These are phyloP conservation scores for Timema cristinae DNA, from an alignment of 2,888 invertebrate genomes.

Conservation along the genomic window DNA sequence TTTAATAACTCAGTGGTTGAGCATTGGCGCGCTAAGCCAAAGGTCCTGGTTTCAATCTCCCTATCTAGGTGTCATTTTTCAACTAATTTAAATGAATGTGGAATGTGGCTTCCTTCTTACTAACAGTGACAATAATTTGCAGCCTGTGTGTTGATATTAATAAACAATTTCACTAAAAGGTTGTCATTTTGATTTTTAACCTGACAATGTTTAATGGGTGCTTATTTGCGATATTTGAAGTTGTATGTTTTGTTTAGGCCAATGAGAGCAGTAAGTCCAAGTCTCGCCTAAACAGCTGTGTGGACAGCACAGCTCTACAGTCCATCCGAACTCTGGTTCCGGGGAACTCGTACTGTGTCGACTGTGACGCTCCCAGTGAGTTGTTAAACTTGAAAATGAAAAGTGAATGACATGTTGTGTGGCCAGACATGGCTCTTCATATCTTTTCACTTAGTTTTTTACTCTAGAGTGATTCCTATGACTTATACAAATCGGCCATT, in stretches of 20 bases:
- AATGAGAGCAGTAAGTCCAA: conserved; percentile 52
- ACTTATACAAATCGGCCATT: no score
- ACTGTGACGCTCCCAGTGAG: conserved; percentile 86
- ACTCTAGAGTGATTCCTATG: no score
- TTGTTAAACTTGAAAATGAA: conserved; percentile 30
- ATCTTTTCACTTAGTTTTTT: no score
- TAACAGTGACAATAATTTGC: neutral
- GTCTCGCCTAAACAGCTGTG: conserved; percentile 42
- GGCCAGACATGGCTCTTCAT: no score
- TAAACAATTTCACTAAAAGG: neutral
- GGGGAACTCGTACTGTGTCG: conserved; percentile 88
- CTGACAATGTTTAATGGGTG: neutral
- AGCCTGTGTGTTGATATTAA: neutral
- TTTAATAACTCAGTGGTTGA: no score
- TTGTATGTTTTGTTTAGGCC: conserved; percentile 37
- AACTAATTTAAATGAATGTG: no score
- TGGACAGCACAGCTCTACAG: conserved; percentile 61
- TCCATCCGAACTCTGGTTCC: conserved; percentile 63
- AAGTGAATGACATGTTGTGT: no score
- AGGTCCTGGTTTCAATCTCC: no score
- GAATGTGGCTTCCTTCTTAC: neutral
- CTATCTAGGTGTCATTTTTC: no score
- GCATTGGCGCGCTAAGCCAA: no score
- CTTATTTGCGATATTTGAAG: neutral
- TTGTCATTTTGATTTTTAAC: neutral